A percentile compares a stretch with the other conserved stretches of the same genome.
Conservation (phyloP, 2,888 invertebrate genomes). For the Eupithecia subumbrata region DNA sequence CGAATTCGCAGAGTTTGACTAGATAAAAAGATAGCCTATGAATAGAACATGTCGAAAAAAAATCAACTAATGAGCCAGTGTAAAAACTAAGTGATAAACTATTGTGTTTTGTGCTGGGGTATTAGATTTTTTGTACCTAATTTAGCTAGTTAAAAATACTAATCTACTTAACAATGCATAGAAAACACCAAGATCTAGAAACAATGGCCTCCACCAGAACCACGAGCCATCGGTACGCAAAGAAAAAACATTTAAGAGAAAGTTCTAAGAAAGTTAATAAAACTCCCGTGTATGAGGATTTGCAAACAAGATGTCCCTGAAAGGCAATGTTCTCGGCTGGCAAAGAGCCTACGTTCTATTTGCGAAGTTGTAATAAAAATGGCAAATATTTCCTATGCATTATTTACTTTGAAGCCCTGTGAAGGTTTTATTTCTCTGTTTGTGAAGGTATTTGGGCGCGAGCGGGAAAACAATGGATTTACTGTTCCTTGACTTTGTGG, state of each 20-base stretch:
- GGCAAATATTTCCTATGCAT: slow-evolving; percentile 31
- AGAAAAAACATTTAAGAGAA: slow-evolving; percentile 41
- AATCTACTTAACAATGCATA: too few relatives aligned
- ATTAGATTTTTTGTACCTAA: too few relatives aligned
- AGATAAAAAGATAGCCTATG: too few relatives aligned
- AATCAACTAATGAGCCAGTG: too few relatives aligned
- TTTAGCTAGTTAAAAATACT: too few relatives aligned
- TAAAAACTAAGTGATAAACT: too few relatives aligned
- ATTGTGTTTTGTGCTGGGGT: too few relatives aligned
- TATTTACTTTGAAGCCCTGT: slow-evolving; percentile 34
- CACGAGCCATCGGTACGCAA: background rate
- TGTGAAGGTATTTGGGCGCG: slow-evolving; percentile 6
- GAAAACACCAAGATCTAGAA: too few relatives aligned
- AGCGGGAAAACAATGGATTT: slow-evolving; percentile 1
- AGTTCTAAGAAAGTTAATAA: slow-evolving; percentile 44
- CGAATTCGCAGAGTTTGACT: too few relatives aligned
- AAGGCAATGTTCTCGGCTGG: slow-evolving; percentile 35
- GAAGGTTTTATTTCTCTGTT: slow-evolving; percentile 14
- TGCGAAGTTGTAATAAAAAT: slow-evolving; percentile 37
- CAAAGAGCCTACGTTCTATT: slow-evolving; percentile 33
- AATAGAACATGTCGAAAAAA: too few relatives aligned
- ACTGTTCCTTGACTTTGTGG: background rate
- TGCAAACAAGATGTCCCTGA: slow-evolving; percentile 44
- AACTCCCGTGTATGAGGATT: slow-evolving; percentile 40
- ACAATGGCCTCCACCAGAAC: background rate